Base-by-base conservation (phyloP, 2,113 vertebrate species). In the Hippocampus barbouri region DNA sequence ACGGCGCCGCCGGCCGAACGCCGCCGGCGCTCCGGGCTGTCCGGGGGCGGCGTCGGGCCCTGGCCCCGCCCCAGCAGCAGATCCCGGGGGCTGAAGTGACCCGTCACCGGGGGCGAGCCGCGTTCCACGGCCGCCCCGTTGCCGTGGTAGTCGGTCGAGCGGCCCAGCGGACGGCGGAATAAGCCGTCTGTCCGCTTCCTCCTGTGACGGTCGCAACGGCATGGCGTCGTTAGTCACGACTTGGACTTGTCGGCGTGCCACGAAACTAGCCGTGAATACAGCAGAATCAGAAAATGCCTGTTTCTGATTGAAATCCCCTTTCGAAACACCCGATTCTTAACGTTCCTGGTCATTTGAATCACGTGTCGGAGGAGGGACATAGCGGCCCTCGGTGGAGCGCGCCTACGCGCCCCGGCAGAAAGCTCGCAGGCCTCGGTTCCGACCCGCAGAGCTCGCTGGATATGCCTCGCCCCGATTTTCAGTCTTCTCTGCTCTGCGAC, bases 21-120 rank as follows among this genome's bases (percentile, higher is more conserved):
- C 0, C 95, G 94, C 6, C 95, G 89, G 57, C 94, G 91, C 72
- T 98, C 97, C 0, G 96, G 97, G 85, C 97, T 98, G 87, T 98
- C 95, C 0, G 91, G 91, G 1, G 90, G 94, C 73, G 96, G 90
- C 79, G 81, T 93, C 76, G 89, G 3, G n/a, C 88, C 90, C 70
- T 86, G 89, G 5, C 87, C 72, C 27, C 95, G 94, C 14, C 93
- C 96, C 60, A 97, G 94, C 60, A 97, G 91, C 73, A 97, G 92
- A 71, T 94, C 93, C 54, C 96, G 91, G 38, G 97, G 94, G 59
- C 94, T 95, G 86, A 94, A 94, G 85, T 97, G 97, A 66, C 94
- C 92, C 43, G 94, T 93, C 84, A 78, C 95, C 0, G 95, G 93
- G 0, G 95, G 93, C 3, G 96, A 96, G 73, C 95, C 94, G 8